Percentiles rank a stretch among this genome's conserved stretches.
These are phyloP conservation scores for Periophthalmodon schlosseri DNA, from an alignment of 2,113 vertebrate species.

Conservation along the genomic window DNA sequence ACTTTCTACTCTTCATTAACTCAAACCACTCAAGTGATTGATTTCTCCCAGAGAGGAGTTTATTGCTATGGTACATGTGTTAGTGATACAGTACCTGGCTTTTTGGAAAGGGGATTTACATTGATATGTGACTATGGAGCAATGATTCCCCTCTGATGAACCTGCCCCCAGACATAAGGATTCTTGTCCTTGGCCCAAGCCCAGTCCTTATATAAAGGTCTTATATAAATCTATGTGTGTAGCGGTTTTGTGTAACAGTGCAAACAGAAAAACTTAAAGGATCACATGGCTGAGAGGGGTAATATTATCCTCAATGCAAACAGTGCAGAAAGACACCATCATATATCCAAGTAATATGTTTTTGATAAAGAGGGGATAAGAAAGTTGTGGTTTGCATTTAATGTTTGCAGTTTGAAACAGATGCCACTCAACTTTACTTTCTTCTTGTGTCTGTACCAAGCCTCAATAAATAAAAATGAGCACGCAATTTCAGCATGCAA, in stretches of 20 bases:
- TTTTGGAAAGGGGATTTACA: neutral
- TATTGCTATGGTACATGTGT: neutral
- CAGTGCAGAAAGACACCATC: neutral
- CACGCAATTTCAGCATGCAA: neutral
- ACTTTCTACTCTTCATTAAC: neutral
- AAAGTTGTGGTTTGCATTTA: neutral
- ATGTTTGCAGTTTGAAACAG: neutral
- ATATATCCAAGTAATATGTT: neutral
- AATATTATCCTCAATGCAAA: constrained; percentile 5
- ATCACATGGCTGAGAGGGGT: neutral
- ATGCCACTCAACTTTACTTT: too few relatives aligned
- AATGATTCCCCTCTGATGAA: neutral
- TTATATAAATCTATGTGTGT: constrained; percentile 8
- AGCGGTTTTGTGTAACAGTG: neutral
- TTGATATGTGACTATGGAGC: neutral
- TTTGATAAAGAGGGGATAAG: neutral
- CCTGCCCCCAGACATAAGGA: neutral
- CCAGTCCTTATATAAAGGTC: constrained; percentile 7
- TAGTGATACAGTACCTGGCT: neutral
- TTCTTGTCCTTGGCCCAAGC: neutral
- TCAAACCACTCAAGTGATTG: neutral
- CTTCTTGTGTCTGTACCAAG: neutral
- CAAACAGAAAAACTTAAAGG: constrained; percentile 3
- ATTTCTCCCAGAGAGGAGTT: neutral
- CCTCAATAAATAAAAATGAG: neutral